phyloP scores from a whole-genome alignment of 2,797 vertebrate genomes.

The Sternarchorhynchus goeldii region DNA sequence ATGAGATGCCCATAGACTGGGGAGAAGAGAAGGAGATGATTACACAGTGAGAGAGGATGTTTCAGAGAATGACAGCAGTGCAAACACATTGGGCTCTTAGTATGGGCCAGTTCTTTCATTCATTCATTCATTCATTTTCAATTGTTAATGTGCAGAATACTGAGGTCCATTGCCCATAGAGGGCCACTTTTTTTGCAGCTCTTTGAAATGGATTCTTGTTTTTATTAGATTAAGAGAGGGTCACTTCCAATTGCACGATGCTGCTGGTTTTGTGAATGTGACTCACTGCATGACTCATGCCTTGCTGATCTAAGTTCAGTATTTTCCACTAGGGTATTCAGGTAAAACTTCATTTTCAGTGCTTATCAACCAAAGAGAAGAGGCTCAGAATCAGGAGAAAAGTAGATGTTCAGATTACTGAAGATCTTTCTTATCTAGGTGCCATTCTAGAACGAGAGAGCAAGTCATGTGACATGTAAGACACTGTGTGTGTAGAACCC shows the following conservation, averaged over 20 bases:
- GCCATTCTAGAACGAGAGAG: too few relatives aligned
- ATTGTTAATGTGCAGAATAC: background rate
- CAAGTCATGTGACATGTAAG: too few relatives aligned
- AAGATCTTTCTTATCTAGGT: too few relatives aligned
- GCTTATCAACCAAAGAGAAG: background rate
- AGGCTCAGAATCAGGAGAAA: background rate
- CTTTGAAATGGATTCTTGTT: background rate
- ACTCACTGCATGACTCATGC: conserved; percentile 20
- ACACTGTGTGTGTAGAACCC: too few relatives aligned
- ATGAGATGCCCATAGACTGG: conserved; percentile 3
- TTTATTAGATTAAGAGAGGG: background rate
- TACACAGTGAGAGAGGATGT: background rate
- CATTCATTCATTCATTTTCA: conserved; percentile 9
- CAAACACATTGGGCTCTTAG: conserved; percentile 23
- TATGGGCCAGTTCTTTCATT: background rate
- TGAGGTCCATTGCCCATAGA: background rate
- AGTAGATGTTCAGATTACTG: too few relatives aligned
- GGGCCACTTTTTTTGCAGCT: background rate
- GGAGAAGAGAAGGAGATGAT: conserved; percentile 20
- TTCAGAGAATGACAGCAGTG: conserved; percentile 21
- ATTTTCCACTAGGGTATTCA: conserved; percentile 2
- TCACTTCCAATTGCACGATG: background rate
- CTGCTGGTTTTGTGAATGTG: conserved; percentile 4
- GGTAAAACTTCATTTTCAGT: background rate
- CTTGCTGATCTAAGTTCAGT: conserved; percentile 8